Evolutionary conservation across 2,797 vertebrate genomes (phyloP).

Genomic region (Avahi laniger): DNA sequence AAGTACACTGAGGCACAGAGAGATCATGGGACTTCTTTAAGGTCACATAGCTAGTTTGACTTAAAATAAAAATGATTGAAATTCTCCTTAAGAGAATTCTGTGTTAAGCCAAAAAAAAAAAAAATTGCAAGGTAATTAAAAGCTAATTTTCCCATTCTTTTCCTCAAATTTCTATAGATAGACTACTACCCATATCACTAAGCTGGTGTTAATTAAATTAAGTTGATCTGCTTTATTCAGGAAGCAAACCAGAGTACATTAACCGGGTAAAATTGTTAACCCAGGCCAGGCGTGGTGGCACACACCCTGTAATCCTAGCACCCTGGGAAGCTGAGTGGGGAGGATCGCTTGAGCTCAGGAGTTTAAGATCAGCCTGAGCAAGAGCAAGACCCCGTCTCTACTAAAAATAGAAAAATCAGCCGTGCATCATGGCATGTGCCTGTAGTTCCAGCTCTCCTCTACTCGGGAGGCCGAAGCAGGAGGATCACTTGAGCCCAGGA

Average conservation of each 20-base stretch:
- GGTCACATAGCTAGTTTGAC: not conserved
- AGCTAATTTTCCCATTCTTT: not conserved
- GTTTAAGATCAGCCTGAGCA: no score
- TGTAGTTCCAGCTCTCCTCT: no score
- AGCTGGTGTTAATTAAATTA: not conserved
- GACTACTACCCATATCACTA: not conserved
- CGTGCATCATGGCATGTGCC: fast-evolving
- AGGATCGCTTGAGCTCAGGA: no score
- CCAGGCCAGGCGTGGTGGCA: no score
- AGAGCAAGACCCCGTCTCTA: no score
- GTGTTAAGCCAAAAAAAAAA: no score
- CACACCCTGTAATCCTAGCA: no score
- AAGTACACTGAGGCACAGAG: not conserved
- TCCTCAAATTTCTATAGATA: not conserved
- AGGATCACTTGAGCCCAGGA: no score
- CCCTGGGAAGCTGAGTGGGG: no score
- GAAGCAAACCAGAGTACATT: not conserved
- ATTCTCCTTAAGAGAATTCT: no score
- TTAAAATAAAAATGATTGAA: not conserved
- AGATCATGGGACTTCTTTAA: not conserved
- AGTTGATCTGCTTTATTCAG: not conserved
- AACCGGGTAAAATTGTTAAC: not conserved
- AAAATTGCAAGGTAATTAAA: not conserved
- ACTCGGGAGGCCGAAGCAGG: no score
- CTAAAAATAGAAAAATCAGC: no score